Conservation (phyloP, 2,888 invertebrate species). For the Noctua janthe region DNA sequence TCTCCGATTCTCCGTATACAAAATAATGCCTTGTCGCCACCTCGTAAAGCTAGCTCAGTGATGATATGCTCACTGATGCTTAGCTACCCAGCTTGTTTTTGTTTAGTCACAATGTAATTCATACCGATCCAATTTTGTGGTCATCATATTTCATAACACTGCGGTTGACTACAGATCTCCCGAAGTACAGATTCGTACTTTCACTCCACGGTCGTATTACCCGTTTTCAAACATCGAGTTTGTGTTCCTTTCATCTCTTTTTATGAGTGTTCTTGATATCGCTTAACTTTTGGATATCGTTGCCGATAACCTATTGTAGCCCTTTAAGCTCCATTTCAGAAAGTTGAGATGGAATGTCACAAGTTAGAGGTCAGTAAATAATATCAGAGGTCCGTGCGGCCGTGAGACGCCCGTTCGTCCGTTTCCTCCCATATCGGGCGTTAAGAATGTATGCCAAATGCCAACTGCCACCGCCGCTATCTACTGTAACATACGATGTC, state of each 20-base stretch:
- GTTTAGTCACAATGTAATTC: conserved; percentile 62
- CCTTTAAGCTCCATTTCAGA: conserved; percentile 68
- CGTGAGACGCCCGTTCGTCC: conserved; percentile 81
- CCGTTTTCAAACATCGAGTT: conserved; percentile 46
- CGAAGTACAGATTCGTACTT: conserved; percentile 70
- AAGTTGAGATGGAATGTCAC: conserved; percentile 77
- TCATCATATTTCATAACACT: conserved; percentile 70
- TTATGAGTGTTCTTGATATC: conserved; percentile 38
- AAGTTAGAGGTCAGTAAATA: conserved; percentile 80
- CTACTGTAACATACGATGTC: conserved; percentile 59
- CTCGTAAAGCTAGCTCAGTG: conserved; percentile 71
- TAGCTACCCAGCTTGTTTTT: conserved; percentile 64
- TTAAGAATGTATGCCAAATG: conserved; percentile 87
- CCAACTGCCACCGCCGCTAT: conserved; percentile 80
- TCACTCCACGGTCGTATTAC: conserved; percentile 64
- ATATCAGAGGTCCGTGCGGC: conserved; percentile 78
- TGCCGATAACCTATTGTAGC: conserved; percentile 64
- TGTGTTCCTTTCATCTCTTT: conserved; percentile 41
- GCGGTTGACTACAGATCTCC: conserved; percentile 70
- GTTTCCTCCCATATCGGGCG: conserved; percentile 85
- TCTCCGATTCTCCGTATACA: conserved; percentile 62
- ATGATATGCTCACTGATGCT: conserved; percentile 73
- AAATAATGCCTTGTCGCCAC: conserved; percentile 71
- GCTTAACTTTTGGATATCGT: conserved; percentile 58
- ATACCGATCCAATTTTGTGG: conserved; percentile 73